Evolutionary conservation across 2,797 vertebrate species (phyloP), one percentile per base, ranked within the genome.

Genomic region (Enteromius viviparus): DNA sequence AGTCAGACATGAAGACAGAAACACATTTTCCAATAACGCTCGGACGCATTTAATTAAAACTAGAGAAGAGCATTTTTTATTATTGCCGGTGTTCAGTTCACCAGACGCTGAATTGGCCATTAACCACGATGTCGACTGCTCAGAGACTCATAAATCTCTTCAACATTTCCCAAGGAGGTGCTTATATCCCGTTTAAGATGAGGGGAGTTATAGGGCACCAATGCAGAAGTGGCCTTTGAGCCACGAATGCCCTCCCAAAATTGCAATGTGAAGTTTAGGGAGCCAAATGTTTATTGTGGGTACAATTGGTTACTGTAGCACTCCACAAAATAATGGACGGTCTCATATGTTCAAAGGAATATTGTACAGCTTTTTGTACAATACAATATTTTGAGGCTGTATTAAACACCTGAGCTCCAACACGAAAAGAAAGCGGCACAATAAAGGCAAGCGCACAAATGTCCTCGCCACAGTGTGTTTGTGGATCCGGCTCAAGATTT

Each of bases 401-500:
- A 87, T 81, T 83, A 60, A 55, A 58, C 85, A 87, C 86, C 86
- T 87, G 86, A 87, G 81, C 84, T 87, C 69, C 42, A 55, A 37
- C 47, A 34, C 7, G 21, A 40, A 81, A 42, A 58, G 60, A 65
- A 55, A 53, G 80, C 51, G 14, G 29, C 37, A 75, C 58, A 64
- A 58, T 76, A 76, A 76, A 55, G 47, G 49, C 34, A 26, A 34
- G 49, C 42, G 6, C 26, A 45, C 37, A 5, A 80, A 45, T 7
- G 26, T 55, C 55, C 49, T 53, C 75, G 32, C 76, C 47, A 29
- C 81, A 45, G 60, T 66, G 71, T 78, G 60, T 72, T 84, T 80
- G 40, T 17, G 51, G 82, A 81, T 87, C 66, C 15, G 85, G 88
- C 76, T 84, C 81, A 91, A 91, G 93, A 94, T 94, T 95, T 93